Evolutionary conservation across 1,140 invertebrate genomes (phyloP), one percentile per base, ranked within the genome.

Genomic region (Leucophenga varia): DNA sequence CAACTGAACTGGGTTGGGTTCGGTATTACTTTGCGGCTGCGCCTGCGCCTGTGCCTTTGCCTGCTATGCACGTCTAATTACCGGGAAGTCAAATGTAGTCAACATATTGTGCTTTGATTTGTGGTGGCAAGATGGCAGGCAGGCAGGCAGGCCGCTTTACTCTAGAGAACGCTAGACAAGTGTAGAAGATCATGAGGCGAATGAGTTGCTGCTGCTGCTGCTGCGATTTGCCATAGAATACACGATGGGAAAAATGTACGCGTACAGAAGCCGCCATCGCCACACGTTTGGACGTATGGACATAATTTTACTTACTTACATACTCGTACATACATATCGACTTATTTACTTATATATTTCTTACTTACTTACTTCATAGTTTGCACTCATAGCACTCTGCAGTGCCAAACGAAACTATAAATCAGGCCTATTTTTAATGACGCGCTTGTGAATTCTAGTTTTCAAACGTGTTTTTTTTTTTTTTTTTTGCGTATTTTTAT

Each of bases 341-440:
- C n/a, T n/a, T n/a, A n/a, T n/a, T n/a, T n/a, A n/a, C n/a, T n/a
- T n/a, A n/a, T n/a, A n/a, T n/a, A n/a, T n/a, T n/a, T n/a, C n/a
- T n/a, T n/a, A n/a, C n/a, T n/a, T n/a, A n/a, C n/a, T n/a, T n/a
- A n/a, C n/a, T n/a, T n/a, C 19, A 22, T 20, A 48, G 21, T 31
- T 16, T 12, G 13, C 46, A 48, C 25, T 32, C 32, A 30, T 22
- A 16, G 28, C 38, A 16, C 25, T 35, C 20, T 48, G 42, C 49
- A 13, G 37, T 20, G 43, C 43, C 39, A 47, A 32, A 41, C 44
- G 34, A 47, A 53, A 43, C 50, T 49, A 67, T 67, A 67, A 67
- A 67, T 67, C 63, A 67, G 63, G 59, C 63, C 61, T 63, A 67
- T 67, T 67, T 67, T 67, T n/a, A 67, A 67, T 67, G 63, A 67